Evolutionary conservation across 2,888 invertebrate genomes (phyloP), one percentile per base, ranked within the genome.

Genomic region (Scaptomyza flava): DNA sequence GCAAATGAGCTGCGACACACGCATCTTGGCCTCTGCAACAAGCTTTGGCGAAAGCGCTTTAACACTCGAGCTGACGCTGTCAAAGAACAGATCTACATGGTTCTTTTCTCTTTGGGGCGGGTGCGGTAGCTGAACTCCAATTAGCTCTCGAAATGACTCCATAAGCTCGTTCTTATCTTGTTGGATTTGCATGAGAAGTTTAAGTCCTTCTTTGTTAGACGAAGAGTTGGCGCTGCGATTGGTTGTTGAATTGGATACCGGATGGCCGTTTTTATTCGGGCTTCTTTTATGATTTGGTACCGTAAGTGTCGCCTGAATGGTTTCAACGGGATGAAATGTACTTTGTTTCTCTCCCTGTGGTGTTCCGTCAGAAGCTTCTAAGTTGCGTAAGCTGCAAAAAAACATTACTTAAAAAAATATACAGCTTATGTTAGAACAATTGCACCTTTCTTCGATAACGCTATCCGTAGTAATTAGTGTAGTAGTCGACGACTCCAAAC

Each of bases 131-230:
- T 81, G 80, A 50, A 68, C 66, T n/a, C 89, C 79, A 77, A 90
- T 90, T 3, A 91, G 75, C 43, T 91, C 91, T n/a, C 90, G 89
- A 43, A 91, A 91, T 4, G 91, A 90, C 33, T 91, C 87, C 87
- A 89, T 89, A 0, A 91, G 52, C 33, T 91, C 91, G 48, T 85
- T 91, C 54, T 91, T 91, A 81, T 89, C 48, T 12, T 69, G 78
- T 45, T 69, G 76, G 12, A 76, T 65, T 73, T 75, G 77, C 77
- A 75, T 75, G 8, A 75, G 48, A 0, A 78, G 58, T 43, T 74
- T 74, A 0, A 74, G 56, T 6, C 74, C 74, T 11, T 74, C 74
- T 27, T 74, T 74, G 33, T 70, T 70, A 1, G 63, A 63, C 2
- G 63, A 33, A 31, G 43, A 8, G 17, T 23, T 66, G 1, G 33